Percentiles rank a stretch among this genome's conserved stretches.
Evolutionary conservation across 2,888 invertebrate genomes (phyloP).

Genomic region (Abscondita cerata): DNA sequence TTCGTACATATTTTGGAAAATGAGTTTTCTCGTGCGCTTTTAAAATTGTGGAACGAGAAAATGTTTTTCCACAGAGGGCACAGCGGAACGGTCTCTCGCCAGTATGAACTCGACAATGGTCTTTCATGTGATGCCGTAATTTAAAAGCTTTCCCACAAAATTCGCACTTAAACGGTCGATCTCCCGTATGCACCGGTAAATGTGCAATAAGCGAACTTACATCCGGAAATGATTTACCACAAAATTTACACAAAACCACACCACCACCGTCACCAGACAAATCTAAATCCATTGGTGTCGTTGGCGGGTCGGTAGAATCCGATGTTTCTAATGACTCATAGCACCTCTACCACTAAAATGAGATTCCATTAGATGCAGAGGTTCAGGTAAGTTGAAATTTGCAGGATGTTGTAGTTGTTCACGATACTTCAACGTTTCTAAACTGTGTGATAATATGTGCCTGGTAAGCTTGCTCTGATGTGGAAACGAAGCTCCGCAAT

Average conservation of each 20-base stretch:
- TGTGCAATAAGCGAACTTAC: conserved; percentile 87
- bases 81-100: conserved; percentile 91
- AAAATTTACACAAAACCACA: conserved; percentile 90
- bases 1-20: conserved; percentile 89
- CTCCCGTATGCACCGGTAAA: conserved; percentile 88
- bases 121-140: conserved; percentile 92
- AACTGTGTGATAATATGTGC: conserved; percentile 87
- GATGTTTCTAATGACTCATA: conserved; percentile 56
- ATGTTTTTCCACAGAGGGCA: conserved; percentile 88
- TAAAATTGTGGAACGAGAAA: conserved; percentile 87
- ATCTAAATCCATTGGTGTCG: conserved; percentile 68
- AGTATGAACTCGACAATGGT: conserved; percentile 91
- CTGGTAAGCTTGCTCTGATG: conserved; percentile 91
- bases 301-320: conserved; percentile 61
- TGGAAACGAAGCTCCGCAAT: conserved; percentile 88
- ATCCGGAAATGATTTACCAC: conserved; percentile 91
- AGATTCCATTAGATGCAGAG: conserved; percentile 52
- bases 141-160: conserved; percentile 95
- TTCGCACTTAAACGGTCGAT: conserved; percentile 91
- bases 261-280: conserved; percentile 58
- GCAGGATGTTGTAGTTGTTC: conserved; percentile 69
- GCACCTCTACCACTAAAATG: conserved; percentile 58
- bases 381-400: conserved; percentile 58
- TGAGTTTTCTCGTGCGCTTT: conserved; percentile 94
- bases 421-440: conserved; percentile 87